Evolutionary conservation across 2,113 vertebrate species (phyloP), one percentile per base, ranked within the genome.

Genomic region (Lampris megalopsis): DNA sequence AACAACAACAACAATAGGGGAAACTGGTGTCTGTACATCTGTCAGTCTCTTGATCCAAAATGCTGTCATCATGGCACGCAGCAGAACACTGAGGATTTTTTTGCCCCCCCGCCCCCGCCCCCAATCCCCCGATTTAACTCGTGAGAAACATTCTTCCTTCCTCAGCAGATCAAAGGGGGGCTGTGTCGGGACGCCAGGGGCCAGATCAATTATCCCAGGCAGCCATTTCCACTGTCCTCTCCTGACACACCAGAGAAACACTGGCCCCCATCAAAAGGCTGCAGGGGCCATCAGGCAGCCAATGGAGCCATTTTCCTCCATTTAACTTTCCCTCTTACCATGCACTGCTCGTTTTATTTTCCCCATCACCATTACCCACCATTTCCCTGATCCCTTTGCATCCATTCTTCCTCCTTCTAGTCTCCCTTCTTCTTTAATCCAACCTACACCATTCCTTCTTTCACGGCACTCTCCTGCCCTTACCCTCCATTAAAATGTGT

Each of bases 131-230:
- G 73, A 87, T 86, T 82, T 73, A 77, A 79, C 75, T 71, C 63
- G 84, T 61, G 69, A 81, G 77, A 75, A 82, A 82, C 86, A 86
- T 87, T 90, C 84, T 72, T 89, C 81, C 61, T 65, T 80, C 75
- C 77, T 80, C 73, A 66, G 75, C 75, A 89, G 89, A 92, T 92
- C 88, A 92, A 92, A 92, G 85, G 53, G 24, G 57, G 36, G 62
- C 70, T 49, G 67, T 86, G 78, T 82, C 38, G 62, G 24, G 82
- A 80, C 9, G 81, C 88, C 80, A 81, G 84, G 79, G 92, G 88
- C 88, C 84, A 88, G 87, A 92, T 92, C 89, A 82, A 91, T 92
- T 93, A 93, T 90, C 89, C 83, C 53, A 59, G 68, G 75, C 71
- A 79, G 77, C 84, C 81, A 83, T 91, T 92, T 89, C 79, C 88